Evolutionary conservation across 2,888 invertebrate genomes (phyloP).

Genomic region (Amphipyra berbera): DNA sequence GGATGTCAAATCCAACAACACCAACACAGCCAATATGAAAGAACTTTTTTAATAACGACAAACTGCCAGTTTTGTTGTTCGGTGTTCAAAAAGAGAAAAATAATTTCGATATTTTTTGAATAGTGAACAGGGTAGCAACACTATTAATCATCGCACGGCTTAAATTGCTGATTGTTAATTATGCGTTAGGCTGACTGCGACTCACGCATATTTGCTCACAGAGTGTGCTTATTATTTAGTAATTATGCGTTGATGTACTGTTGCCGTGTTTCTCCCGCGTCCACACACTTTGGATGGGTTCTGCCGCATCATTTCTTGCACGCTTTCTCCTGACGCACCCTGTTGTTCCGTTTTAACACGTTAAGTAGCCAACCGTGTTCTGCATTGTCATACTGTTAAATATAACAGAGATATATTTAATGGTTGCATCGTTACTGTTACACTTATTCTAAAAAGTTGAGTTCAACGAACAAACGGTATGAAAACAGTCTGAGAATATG

Average conservation of each 20-base stretch:
- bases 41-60: constrained; percentile 38
- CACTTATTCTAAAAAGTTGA: constrained; percentile 2
- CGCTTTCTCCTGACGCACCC: constrained; percentile 68
- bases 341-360: constrained; percentile 60
- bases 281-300: constrained; percentile 56
- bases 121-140: background rate
- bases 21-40: constrained; percentile 18
- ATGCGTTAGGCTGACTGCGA: constrained; percentile 49
- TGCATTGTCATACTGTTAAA: constrained; percentile 29
- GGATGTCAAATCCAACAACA: constrained; percentile 36
- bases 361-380: constrained; percentile 40
- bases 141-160: constrained; percentile 20
- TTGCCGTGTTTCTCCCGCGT: constrained; percentile 56
- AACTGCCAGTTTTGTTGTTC: constrained; percentile 25
- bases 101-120: background rate
- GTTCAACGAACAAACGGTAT: constrained; percentile 10
- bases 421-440: constrained; percentile 4
- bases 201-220: constrained; percentile 54
- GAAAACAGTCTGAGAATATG: constrained; percentile 9
- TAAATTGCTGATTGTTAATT: constrained; percentile 19
- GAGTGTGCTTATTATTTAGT: constrained; percentile 69
- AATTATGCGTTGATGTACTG: constrained; percentile 68
- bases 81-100: constrained; percentile 1
- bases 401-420: constrained; percentile 8
- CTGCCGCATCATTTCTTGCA: constrained; percentile 71